These are phyloP conservation scores for Anguilla anguilla DNA, from an alignment of 2,797 vertebrate genomes.

Conservation along the genomic window DNA sequence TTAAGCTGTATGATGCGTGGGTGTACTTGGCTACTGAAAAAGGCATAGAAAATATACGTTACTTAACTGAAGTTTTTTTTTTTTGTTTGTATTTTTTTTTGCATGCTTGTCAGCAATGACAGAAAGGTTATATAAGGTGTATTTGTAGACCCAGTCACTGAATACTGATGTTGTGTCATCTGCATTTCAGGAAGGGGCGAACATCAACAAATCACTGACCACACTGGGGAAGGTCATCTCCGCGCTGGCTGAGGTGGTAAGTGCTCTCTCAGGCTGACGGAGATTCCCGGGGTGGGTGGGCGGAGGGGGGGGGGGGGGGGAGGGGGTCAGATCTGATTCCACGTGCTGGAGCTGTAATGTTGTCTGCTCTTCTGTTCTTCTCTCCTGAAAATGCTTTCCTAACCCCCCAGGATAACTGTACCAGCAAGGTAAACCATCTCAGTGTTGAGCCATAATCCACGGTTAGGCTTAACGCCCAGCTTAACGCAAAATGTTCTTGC, in stretches of 20 bases:
- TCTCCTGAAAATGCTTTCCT: slow-evolving; percentile 77
- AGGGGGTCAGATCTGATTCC: background rate
- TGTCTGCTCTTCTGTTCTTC: slow-evolving; percentile 56
- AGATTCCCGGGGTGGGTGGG: background rate
- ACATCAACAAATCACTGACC: slow-evolving; percentile 98
- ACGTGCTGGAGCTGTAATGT: slow-evolving; percentile 56
- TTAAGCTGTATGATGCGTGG: background rate
- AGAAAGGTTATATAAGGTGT: background rate
- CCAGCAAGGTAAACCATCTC: slow-evolving; percentile 91
- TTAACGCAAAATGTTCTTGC: background rate
- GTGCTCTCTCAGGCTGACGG: slow-evolving; percentile 52
- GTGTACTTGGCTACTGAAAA: background rate
- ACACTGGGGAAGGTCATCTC: slow-evolving; percentile 98
- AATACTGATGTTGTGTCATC: background rate
- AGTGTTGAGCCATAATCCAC: slow-evolving; percentile 50
- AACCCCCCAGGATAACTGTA: slow-evolving; percentile 92
- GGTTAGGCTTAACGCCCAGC: background rate
- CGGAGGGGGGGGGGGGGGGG: background rate
- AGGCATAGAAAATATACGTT: background rate
- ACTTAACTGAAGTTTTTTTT: background rate
- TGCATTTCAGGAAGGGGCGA: slow-evolving; percentile 90
- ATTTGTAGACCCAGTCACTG: slow-evolving; percentile 21
- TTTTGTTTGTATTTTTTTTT: background rate
- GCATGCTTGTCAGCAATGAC: background rate
- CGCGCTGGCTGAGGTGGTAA: slow-evolving; percentile 96